These are phyloP conservation scores for Pardosa pseudoannulata DNA, from an alignment of 2,888 invertebrate species.

Conservation along the genomic window DNA sequence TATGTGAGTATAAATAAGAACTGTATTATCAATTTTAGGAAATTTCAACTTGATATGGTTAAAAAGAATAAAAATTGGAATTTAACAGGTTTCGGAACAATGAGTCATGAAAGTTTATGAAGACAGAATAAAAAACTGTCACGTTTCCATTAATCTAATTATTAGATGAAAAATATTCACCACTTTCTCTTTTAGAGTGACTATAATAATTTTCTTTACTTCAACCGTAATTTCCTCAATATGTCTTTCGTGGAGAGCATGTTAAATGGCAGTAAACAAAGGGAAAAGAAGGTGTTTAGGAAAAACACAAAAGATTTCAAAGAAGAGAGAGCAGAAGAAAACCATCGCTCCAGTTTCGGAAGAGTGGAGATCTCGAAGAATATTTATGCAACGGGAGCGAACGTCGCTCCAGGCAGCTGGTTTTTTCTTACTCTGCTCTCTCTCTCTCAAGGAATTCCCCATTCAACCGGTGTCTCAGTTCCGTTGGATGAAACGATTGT, in stretches of 20 bases:
- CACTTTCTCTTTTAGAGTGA: no score
- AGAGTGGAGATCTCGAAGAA: not conserved
- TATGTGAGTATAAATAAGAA: no score
- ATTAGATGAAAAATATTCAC: no score
- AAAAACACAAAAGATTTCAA: not conserved
- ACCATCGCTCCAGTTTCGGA: slow-evolving; percentile 28
- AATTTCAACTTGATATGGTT: no score
- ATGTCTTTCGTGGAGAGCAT: not conserved
- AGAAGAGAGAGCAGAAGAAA: not conserved
- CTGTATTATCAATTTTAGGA: no score
- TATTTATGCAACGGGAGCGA: slow-evolving; percentile 43
- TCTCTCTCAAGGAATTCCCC: slow-evolving; percentile 3
- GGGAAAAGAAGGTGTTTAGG: not conserved
- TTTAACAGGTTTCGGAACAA: no score
- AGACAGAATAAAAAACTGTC: no score
- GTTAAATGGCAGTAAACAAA: not conserved
- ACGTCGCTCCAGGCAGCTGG: slow-evolving; percentile 7
- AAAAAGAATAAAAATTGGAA: no score
- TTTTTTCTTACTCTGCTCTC: not conserved
- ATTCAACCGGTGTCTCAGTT: slow-evolving; percentile 9
- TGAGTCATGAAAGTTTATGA: no score
- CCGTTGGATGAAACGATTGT: slow-evolving; percentile 17
- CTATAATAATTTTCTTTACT: no score
- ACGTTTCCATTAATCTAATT: no score
- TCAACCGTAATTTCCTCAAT: no score